phyloP scores from a whole-genome alignment of 2,113 vertebrate genomes.

The Oncorhynchus masou region DNA sequence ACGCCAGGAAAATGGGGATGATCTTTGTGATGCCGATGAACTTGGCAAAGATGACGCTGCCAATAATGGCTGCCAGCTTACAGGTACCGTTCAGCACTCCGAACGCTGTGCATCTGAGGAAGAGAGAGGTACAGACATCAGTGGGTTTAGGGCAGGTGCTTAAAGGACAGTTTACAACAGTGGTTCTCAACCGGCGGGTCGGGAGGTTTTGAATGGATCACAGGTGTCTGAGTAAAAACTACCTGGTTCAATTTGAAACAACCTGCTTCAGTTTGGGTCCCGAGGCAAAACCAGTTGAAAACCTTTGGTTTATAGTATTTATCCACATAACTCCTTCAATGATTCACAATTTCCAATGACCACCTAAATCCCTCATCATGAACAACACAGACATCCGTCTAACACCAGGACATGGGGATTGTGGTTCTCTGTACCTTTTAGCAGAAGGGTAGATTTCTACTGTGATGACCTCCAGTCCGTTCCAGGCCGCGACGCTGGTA shows the following conservation, averaged over 20 bases:
- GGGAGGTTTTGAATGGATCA: too few species aligned
- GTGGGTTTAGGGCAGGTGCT: not conserved
- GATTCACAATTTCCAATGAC: not conserved
- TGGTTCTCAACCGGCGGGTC: not conserved
- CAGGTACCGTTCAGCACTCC: slow-evolving; percentile 91
- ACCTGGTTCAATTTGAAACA: too few species aligned
- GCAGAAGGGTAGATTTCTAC: slow-evolving; percentile 93
- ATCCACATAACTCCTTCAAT: not conserved
- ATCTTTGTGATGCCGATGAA: slow-evolving; percentile 94
- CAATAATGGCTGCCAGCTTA: slow-evolving; percentile 90
- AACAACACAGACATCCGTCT: too few species aligned
- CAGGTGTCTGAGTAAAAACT: too few species aligned
- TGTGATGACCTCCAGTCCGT: slow-evolving; percentile 90
- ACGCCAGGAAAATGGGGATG: slow-evolving; percentile 92
- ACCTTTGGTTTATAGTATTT: not conserved
- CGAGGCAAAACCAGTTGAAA: not conserved
- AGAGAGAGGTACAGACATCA: not conserved
- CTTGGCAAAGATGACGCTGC: slow-evolving; percentile 93
- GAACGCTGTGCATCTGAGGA: slow-evolving; percentile 87
- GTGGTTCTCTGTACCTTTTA: slow-evolving; percentile 78
- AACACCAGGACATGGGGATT: not conserved
- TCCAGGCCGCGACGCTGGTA: slow-evolving; percentile 91
- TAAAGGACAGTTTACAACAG: not conserved
- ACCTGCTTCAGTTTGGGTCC: too few species aligned
- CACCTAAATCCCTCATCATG: too few species aligned